A percentile compares a stretch with the other conserved stretches of the same genome.
Evolutionary conservation across 2,113 vertebrate genomes (phyloP).

Genomic region (Pithys albifrons): DNA sequence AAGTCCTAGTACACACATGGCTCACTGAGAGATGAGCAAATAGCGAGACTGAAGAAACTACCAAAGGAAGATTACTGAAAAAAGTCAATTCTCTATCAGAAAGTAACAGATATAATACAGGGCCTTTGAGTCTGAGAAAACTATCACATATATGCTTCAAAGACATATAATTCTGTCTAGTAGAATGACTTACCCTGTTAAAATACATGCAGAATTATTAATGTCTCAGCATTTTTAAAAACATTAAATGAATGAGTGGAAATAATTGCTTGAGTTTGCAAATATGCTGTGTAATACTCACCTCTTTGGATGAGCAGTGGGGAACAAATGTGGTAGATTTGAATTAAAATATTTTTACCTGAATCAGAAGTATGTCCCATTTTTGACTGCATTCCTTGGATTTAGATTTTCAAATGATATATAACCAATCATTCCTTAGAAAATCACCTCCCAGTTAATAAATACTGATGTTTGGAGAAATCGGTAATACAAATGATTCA

Average conservation of each 20-base stretch:
- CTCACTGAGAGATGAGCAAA: not conserved
- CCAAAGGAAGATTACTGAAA: not conserved
- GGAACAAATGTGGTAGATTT: not conserved
- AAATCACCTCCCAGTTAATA: not conserved
- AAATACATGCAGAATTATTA: not conserved
- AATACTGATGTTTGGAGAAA: not conserved
- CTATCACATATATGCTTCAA: not conserved
- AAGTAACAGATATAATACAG: not conserved
- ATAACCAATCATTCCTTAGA: not conserved
- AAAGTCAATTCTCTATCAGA: not conserved
- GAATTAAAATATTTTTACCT: not conserved
- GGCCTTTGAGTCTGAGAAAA: not conserved
- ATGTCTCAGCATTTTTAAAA: not conserved
- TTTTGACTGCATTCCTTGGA: not conserved
- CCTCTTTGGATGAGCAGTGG: not conserved
- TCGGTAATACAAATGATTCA: not conserved
- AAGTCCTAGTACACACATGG: not conserved
- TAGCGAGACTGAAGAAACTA: not conserved
- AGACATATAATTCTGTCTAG: not conserved
- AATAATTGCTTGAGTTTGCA: not conserved
- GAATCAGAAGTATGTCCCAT: not conserved
- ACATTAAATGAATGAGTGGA: not conserved
- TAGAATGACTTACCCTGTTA: not conserved
- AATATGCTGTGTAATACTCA: not conserved
- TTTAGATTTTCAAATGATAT: not conserved